phyloP scores from a whole-genome alignment of 2,888 invertebrate species.

The Eueremaeus valkanovi region DNA sequence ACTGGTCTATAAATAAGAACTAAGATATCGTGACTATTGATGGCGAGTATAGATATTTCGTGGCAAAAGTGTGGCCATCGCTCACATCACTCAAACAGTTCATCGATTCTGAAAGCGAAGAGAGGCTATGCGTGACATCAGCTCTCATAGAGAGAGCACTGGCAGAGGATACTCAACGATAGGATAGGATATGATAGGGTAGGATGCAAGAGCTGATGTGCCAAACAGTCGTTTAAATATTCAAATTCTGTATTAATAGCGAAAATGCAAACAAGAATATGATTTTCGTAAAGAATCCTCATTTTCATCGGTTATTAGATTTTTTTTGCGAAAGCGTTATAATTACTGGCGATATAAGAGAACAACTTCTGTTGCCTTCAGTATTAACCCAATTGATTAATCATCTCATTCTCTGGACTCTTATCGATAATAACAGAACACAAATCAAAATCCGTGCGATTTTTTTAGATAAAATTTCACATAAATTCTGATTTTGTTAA shows the following conservation, averaged over 20 bases:
- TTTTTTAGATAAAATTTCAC: background rate
- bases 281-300: background rate
- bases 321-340: background rate
- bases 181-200: no score
- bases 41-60: constrained; percentile 17
- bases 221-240: background rate
- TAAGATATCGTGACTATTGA: constrained; percentile 32
- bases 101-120: constrained; percentile 15
- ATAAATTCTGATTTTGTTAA: background rate
- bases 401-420: background rate
- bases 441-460: background rate
- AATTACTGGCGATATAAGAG: background rate
- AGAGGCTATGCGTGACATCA: constrained; percentile 25
- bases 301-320: background rate
- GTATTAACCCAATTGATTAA: background rate
- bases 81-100: constrained; percentile 11
- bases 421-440: background rate
- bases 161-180: no score
- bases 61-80: constrained; percentile 31
- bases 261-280: background rate
- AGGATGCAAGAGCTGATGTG: no score
- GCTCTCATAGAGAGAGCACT: background rate
- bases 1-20: constrained; percentile 24
- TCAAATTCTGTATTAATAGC: background rate
- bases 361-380: background rate